phyloP scores from a whole-genome alignment of 2,113 vertebrate genomes.

The Ifrita kowaldi region DNA sequence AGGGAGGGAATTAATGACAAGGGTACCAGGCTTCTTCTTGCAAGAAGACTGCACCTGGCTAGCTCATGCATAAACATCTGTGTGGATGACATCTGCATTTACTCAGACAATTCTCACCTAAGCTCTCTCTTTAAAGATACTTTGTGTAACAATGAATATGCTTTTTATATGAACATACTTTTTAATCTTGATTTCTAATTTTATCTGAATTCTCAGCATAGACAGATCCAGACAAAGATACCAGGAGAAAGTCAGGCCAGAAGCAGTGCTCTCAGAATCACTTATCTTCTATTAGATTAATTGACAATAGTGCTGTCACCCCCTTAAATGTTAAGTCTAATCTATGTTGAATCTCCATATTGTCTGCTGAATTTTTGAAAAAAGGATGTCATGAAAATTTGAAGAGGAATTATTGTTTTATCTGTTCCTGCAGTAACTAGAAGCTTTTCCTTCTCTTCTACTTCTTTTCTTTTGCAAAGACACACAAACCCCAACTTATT shows the following conservation, averaged over 20 bases:
- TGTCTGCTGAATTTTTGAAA: neutral
- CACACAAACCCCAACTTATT: neutral
- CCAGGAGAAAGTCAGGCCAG: neutral
- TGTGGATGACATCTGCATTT: neutral
- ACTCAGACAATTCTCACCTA: neutral
- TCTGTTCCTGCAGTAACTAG: neutral
- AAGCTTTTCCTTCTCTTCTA: neutral
- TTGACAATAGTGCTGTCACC: neutral
- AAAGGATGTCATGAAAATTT: neutral
- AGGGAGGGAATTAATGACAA: neutral
- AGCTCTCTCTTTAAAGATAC: neutral
- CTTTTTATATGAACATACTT: neutral
- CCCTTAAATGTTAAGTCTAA: neutral
- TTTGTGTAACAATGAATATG: neutral
- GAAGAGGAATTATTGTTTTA: neutral
- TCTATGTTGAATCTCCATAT: neutral
- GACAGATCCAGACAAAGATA: neutral
- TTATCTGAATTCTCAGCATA: neutral
- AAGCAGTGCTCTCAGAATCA: neutral
- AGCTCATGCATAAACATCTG: neutral
- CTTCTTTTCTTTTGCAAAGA: neutral
- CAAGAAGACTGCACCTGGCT: neutral
- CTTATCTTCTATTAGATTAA: neutral
- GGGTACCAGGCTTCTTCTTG: neutral
- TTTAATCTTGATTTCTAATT: neutral